phyloP scores from a whole-genome alignment of 2,888 invertebrate species.

The Synergus itoensis region DNA sequence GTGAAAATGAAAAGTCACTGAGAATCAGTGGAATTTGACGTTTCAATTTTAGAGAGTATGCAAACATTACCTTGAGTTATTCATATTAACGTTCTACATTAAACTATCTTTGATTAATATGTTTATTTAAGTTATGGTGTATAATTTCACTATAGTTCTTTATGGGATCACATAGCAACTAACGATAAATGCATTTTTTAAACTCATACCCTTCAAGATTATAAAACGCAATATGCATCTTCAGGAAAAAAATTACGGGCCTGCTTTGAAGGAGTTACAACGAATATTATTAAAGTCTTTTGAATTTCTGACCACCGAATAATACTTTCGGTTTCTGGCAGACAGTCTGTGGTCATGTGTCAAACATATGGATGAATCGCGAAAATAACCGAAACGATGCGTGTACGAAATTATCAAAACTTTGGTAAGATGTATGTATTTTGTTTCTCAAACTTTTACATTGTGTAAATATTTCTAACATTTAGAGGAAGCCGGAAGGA shows the following conservation, averaged over 20 bases:
- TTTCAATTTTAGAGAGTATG: neutral
- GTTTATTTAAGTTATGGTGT: no score
- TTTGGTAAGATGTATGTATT: neutral
- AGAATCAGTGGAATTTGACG: no score
- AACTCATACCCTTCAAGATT: neutral
- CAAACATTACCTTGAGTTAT: neutral
- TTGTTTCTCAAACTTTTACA: slow-evolving; percentile 11
- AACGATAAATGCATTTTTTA: neutral
- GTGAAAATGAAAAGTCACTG: neutral
- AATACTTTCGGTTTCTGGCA: slow-evolving; percentile 25
- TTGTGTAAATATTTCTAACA: slow-evolving; percentile 1
- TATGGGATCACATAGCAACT: neutral
- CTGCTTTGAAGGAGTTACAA: neutral
- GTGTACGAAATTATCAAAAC: neutral
- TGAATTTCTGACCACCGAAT: neutral
- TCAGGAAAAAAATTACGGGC: neutral
- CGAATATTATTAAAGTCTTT: slow-evolving; percentile 3
- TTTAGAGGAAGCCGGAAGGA: no score
- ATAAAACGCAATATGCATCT: neutral
- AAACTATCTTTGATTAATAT: no score
- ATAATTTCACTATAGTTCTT: no score
- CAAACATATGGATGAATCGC: slow-evolving; percentile 49
- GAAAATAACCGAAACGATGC: slow-evolving; percentile 8
- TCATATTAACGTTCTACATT: neutral
- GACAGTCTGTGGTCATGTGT: slow-evolving; percentile 49